A percentile compares a stretch with the other conserved stretches of the same genome.
Evolutionary conservation across 2,888 invertebrate genomes (phyloP).

Genomic region (Melinaea marsaeus): DNA sequence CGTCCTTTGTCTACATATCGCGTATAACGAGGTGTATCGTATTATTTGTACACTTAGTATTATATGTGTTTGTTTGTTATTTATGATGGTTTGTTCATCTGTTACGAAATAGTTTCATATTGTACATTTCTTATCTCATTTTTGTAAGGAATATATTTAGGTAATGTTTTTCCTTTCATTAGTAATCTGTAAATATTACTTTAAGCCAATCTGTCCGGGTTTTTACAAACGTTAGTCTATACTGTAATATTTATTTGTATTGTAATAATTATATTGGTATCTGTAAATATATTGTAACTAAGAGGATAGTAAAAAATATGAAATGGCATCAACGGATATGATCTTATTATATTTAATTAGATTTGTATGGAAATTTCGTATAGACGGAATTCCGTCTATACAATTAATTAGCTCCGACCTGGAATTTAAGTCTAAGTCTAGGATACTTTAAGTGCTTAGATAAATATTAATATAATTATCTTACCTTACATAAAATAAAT

Average conservation of each 20-base stretch:
- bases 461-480: background rate
- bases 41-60: conserved; percentile 21
- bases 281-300: too few relatives aligned
- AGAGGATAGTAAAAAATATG: too few relatives aligned
- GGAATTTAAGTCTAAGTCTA: conserved; percentile 1
- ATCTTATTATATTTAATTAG: conserved; percentile 18
- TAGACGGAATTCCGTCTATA: conserved; percentile 12
- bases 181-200: too few relatives aligned
- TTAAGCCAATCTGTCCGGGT: too few relatives aligned
- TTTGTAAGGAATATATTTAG: too few relatives aligned
- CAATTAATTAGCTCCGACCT: conserved; percentile 20
- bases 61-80: background rate
- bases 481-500: background rate
- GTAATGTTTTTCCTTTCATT: too few relatives aligned
- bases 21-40: conserved; percentile 31
- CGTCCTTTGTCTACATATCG: too few relatives aligned
- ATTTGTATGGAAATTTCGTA: conserved; percentile 22
- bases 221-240: too few relatives aligned
- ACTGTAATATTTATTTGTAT: too few relatives aligned
- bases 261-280: too few relatives aligned
- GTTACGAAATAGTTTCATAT: background rate
- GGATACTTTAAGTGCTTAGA: background rate
- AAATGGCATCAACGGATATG: background rate
- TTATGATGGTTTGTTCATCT: conserved; percentile 1
- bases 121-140: too few relatives aligned